Evolutionary conservation across 2,797 vertebrate species (phyloP), one percentile per base, ranked within the genome.

Genomic region (Hydrophis major): DNA sequence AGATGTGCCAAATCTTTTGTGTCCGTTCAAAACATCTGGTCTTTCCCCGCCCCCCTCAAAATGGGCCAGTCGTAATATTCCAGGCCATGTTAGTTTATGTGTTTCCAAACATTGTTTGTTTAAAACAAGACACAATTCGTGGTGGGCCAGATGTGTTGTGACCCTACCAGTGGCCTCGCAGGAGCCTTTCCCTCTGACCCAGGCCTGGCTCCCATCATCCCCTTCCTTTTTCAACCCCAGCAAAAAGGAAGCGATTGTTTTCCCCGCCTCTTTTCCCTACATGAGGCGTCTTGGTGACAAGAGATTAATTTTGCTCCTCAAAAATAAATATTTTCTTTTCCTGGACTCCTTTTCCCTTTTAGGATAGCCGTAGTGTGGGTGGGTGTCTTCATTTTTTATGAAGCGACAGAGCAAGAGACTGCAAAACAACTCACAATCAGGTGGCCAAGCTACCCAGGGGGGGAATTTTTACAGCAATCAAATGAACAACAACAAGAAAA

Each of bases 381-480:
- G 56, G 28, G 25, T 53, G 32, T 63, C 14, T 37, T 25, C n/a
- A 28, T 57, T 61, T 83, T 95, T 93, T 89, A 95, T 47, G 93
- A 94, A 96, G 92, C 3, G 56, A 96, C 95, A 94, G 96, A 95
- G 94, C 95, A 93, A 92, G 96, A 95, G 94, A 94, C 91, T 94
- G 87, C 91, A 95, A 96, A 92, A 37, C 95, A 93, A 95, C 94
- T 96, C 96, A 90, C 93, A 96, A 94, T 94, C 94, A 96, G 96
- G 92, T 94, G 95, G 95, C 66, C 95, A 95, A 93, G 90, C 95
- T 93, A 94, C 96, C 95, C 93, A 93, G 95, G 96, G 96, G 97
- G 95, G 96, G 96, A 94, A 96, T 96, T 96, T 97, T 95, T 95
- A 91, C 95, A 96, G 96, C 96, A 95, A 96, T 97, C 97, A 97